Conservation (phyloP, 2,113 vertebrate species). For the Pedionomus torquatus region DNA sequence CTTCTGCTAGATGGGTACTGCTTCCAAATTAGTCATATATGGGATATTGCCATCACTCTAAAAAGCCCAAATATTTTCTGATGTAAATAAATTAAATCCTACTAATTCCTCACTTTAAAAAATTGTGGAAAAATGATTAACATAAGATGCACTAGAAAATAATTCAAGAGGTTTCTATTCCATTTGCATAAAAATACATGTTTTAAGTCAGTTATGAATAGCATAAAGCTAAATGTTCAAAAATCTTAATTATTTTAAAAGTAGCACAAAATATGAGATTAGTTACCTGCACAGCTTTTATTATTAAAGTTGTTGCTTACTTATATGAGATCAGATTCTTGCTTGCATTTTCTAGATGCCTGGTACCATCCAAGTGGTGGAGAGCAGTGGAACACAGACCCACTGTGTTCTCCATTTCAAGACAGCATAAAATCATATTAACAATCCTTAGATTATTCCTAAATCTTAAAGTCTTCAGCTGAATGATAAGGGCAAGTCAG, state of each 20-base stretch:
- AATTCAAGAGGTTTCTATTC: background rate
- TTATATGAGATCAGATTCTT: background rate
- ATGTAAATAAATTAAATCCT: background rate
- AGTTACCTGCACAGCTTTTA: background rate
- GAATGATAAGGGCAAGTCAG: background rate
- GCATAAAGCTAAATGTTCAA: background rate
- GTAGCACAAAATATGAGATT: background rate
- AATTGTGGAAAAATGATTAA: background rate
- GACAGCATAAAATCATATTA: fast-evolving
- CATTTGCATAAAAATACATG: background rate
- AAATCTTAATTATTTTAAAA: background rate
- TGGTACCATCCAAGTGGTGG: background rate
- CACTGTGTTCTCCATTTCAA: background rate
- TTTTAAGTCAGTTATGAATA: background rate
- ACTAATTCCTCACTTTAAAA: background rate
- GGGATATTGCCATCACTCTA: background rate
- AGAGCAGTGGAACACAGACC: background rate
- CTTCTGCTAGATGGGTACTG: background rate
- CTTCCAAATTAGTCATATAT: background rate
- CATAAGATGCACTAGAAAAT: background rate
- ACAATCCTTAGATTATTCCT: background rate
- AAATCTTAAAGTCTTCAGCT: background rate
- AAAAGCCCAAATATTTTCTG: background rate
- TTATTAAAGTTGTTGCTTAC: background rate
- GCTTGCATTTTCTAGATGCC: background rate